Base-by-base conservation (phyloP, 64 coral and sea anemone genomes). In the Stylophora pistillata region DNA sequence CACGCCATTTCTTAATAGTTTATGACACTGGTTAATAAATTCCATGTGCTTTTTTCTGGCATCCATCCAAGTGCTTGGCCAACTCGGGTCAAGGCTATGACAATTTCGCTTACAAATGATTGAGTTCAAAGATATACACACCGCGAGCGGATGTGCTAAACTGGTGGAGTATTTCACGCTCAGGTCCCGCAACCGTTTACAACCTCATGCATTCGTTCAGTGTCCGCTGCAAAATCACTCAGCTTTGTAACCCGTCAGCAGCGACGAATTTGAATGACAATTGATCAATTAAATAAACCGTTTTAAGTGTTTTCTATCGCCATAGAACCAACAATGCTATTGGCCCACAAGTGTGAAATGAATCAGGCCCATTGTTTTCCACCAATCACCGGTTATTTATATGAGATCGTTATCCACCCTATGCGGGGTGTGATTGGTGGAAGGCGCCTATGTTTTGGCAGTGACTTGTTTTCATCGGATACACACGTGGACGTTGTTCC, bases 281-380 rank as follows among this genome's bases (percentile, higher is more conserved):
- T 89, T 71, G 95, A 97, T 93, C 95, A 97, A 97, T 97, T 96
- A 97, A 93, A 97, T 92, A 93, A 97, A 88, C 95, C 91, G 95
- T 97, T 97, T 68, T 97, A 97, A 97, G 95, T 93, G 91, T 93
- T 93, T 93, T 89, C 78, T 93, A 64, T 88, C 78, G 79, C 95
- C 86, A 97, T 83, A 97, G 80, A 80, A 74, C 91, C 76, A 89
- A 96, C 87, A 93, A 93, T 93, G 85, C 88, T 91, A 93, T 96
- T 96, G 95, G 95, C 74, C 74, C 58, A 66, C 68, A 86, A 91
- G 90, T 92, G 90, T 90, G 94, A 95, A 93, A 86, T 87, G 95
- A 72, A 93, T 91, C 66, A 85, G 74, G 73, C 65, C 59, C 41
- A 93, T 96, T 96, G 91, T 96, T 85, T 85, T 89, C 74, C 26